A percentile compares a stretch with the other conserved stretches of the same genome.
phyloP scores from a whole-genome alignment of 2,113 vertebrate species.

The Lathamus discolor region DNA sequence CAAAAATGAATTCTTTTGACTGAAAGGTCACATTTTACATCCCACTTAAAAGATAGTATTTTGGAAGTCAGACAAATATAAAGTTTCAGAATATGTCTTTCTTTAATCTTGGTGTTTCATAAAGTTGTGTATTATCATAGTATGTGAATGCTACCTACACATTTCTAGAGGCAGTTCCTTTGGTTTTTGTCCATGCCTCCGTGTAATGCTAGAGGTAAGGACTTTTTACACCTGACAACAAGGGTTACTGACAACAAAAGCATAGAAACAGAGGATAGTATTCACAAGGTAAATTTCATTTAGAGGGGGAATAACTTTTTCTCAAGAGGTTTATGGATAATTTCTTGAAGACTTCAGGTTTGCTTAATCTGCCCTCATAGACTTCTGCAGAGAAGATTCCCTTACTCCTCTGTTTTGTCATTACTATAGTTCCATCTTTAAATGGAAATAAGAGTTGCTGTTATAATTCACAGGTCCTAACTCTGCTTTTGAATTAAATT shows the following conservation, averaged over 20 bases:
- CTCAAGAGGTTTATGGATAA: not conserved
- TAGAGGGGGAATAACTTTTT: not conserved
- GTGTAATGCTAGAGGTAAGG: not conserved
- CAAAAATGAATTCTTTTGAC: not conserved
- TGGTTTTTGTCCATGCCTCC: not conserved
- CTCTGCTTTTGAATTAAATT: not conserved
- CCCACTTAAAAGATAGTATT: not conserved
- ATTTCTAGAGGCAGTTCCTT: not conserved
- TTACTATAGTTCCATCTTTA: not conserved
- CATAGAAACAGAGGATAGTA: not conserved
- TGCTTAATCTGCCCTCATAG: not conserved
- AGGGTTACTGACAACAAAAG: not conserved
- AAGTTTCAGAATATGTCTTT: not conserved
- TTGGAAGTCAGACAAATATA: not conserved
- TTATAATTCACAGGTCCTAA: not conserved
- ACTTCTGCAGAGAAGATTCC: not conserved
- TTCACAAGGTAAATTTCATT: not conserved
- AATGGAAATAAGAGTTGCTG: not conserved
- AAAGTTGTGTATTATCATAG: not conserved
- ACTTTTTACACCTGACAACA: not conserved
- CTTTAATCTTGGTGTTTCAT: not conserved
- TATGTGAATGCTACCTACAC: not conserved
- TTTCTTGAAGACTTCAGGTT: not conserved
- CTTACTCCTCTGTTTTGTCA: not conserved
- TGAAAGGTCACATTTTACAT: not conserved